phyloP scores from a whole-genome alignment of 2,113 vertebrate genomes.

The Aphelocoma coerulescens region DNA sequence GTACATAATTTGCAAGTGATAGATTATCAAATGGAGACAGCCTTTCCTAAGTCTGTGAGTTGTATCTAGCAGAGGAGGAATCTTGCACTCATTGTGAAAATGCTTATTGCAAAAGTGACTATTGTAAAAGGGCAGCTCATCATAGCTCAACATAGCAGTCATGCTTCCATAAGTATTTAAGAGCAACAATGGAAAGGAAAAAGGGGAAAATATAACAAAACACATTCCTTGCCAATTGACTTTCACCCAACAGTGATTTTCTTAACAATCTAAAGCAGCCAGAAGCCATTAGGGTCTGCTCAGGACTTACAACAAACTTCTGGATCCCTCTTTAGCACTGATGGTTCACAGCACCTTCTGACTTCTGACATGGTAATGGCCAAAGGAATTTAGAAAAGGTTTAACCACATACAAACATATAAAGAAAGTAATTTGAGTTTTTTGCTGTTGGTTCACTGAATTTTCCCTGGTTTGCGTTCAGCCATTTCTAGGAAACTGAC shows the following conservation, averaged over 20 bases:
- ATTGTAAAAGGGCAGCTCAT: not conserved
- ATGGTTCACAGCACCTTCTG: not conserved
- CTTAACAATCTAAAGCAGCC: not conserved
- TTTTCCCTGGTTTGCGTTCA: not conserved
- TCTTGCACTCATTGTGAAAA: not conserved
- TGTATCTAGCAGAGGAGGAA: not conserved
- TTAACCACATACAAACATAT: not conserved
- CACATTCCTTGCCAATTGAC: not conserved
- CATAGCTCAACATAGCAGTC: not conserved
- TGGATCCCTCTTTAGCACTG: not conserved
- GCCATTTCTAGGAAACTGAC: not conserved
- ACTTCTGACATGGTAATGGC: not conserved
- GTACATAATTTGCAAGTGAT: not conserved
- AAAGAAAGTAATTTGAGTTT: not conserved
- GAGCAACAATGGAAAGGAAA: not conserved
- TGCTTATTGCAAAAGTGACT: not conserved
- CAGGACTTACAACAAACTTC: not conserved
- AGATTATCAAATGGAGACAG: not conserved
- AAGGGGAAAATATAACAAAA: not conserved
- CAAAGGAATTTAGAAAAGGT: not conserved
- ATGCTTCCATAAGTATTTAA: not conserved
- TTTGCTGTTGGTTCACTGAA: not conserved
- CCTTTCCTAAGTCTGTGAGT: rapidly evolving
- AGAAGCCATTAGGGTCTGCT: not conserved
- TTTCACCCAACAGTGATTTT: not conserved